phyloP scores from a whole-genome alignment of 2,888 invertebrate genomes.

The Tryphoninae sp. region DNA sequence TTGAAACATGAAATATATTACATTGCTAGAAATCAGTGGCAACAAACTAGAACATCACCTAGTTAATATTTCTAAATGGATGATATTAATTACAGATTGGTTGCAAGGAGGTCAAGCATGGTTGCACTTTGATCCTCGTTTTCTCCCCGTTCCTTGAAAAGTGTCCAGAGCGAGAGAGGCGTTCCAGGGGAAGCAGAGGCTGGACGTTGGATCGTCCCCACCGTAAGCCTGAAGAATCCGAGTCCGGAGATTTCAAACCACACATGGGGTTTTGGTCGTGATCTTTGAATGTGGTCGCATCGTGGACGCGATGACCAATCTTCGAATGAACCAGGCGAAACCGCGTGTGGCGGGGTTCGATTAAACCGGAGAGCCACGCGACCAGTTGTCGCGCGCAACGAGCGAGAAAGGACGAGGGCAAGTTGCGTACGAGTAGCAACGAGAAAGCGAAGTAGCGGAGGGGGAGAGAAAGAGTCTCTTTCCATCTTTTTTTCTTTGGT shows the following conservation, averaged over 20 bases:
- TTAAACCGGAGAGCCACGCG: conserved; percentile 62
- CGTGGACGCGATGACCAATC: conserved; percentile 77
- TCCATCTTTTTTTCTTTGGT: conserved; percentile 16
- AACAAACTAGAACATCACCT: too few species aligned
- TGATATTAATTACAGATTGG: too few species aligned
- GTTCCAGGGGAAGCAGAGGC: not conserved
- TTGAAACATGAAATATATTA: too few species aligned
- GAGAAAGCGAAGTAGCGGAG: conserved; percentile 13
- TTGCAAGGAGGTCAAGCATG: not conserved
- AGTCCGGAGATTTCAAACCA: conserved; percentile 29
- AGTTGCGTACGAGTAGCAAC: conserved; percentile 8
- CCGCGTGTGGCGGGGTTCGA: conserved; percentile 64
- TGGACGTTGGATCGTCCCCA: conserved; percentile 24
- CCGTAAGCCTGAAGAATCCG: conserved; percentile 10
- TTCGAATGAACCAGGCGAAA: conserved; percentile 76
- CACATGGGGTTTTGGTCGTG: conserved; percentile 63
- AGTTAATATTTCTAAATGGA: too few species aligned
- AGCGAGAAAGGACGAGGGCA: conserved; percentile 39
- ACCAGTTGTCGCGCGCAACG: conserved; percentile 54
- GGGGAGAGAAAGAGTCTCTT: conserved; percentile 33
- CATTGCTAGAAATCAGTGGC: too few species aligned
- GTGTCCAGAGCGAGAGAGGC: conserved; percentile 6
- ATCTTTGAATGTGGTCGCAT: conserved; percentile 77
- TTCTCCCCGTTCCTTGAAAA: not conserved
- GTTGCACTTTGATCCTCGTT: not conserved